Evolutionary conservation across 2,797 vertebrate genomes (phyloP).

Genomic region (Enteromius anoplus): DNA sequence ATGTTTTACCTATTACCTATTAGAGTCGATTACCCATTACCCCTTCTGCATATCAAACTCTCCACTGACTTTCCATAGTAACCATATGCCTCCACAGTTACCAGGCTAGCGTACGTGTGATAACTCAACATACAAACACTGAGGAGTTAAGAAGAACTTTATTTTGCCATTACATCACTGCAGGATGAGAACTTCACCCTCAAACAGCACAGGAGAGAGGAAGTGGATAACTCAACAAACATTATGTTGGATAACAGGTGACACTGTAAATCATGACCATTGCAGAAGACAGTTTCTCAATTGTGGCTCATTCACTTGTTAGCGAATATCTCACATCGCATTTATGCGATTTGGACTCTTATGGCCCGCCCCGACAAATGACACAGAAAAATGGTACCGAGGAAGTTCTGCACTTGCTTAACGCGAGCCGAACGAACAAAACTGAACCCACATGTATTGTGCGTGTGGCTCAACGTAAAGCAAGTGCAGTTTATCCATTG

Average conservation of each 20-base stretch:
- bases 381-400: conserved; percentile 42
- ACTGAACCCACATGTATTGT: conserved; percentile 98
- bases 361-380: background rate
- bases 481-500: conserved; percentile 77
- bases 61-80: conserved; percentile 48
- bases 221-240: conserved; percentile 30
- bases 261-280: conserved; percentile 42
- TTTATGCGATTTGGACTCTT: background rate
- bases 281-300: background rate
- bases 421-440: conserved; percentile 99
- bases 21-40: conserved; percentile 60
- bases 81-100: conserved; percentile 50
- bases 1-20: conserved; percentile 61
- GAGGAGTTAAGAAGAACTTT: conserved; percentile 26
- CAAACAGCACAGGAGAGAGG: conserved; percentile 19
- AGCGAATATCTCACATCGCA: background rate
- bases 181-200: background rate
- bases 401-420: conserved; percentile 92
- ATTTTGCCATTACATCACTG: conserved; percentile 27
- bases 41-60: conserved; percentile 41
- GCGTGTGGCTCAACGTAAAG: conserved; percentile 99
- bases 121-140: conserved; percentile 35
- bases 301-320: background rate
- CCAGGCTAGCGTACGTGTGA: conserved; percentile 42
- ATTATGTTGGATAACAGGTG: conserved; percentile 19